phyloP scores from a whole-genome alignment of 2,888 invertebrate species.

The Agrilus biguttatus region DNA sequence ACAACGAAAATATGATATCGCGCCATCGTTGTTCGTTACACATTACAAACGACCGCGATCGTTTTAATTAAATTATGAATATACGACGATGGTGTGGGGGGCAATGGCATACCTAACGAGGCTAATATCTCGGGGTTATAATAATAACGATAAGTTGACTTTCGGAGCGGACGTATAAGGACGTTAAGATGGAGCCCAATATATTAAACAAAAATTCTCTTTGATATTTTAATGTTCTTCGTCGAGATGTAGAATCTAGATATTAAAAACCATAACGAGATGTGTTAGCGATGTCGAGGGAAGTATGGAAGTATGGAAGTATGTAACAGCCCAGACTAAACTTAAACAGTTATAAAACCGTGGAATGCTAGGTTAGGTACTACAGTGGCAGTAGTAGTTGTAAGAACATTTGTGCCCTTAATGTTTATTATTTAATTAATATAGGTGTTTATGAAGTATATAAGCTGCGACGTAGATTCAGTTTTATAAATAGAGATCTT shows the following conservation, averaged over 20 bases:
- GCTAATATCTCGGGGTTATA: conserved; percentile 9
- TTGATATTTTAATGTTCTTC: conserved; percentile 14
- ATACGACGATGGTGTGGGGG: conserved; percentile 1
- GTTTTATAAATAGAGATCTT: no score
- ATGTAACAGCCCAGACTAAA: no score
- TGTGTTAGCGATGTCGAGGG: no score
- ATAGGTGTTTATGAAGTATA: no score
- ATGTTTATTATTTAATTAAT: no score
- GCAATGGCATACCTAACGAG: conserved; percentile 14
- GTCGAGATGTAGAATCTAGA: conserved; percentile 15
- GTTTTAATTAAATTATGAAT: conserved; percentile 9
- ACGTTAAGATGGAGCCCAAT: conserved; percentile 13
- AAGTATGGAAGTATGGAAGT: no score
- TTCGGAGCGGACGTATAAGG: neutral
- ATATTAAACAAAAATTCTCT: conserved; percentile 14
- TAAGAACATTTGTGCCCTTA: no score
- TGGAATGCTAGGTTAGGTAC: no score
- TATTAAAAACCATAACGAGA: conserved; percentile 8
- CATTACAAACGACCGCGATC: conserved; percentile 5
- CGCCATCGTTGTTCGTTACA: conserved; percentile 1
- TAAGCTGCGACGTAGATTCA: no score
- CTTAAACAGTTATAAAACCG: no score
- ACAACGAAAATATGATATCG: neutral
- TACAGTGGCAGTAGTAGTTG: no score
- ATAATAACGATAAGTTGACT: no score